phyloP scores from a whole-genome alignment of 1,140 invertebrate genomes.

The Papilio helenus region DNA sequence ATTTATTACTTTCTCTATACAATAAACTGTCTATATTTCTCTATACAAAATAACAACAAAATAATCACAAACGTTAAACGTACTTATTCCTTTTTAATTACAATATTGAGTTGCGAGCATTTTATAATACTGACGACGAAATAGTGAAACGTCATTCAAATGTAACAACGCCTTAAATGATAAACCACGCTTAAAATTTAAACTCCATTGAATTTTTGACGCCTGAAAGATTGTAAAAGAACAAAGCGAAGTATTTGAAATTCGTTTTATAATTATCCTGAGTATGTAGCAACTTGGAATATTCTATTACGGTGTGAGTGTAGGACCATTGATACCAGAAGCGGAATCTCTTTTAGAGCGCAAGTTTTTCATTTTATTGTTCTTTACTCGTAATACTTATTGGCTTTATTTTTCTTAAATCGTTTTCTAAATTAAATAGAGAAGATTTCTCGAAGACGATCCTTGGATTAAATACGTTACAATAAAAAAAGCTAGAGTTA shows the following conservation, averaged over 20 bases:
- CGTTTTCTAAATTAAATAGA: conserved; percentile 20
- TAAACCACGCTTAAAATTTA: no score
- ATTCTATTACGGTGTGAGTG: conserved; percentile 8
- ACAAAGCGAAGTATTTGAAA: no score
- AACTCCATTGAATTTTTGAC: no score
- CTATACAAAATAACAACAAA: no score
- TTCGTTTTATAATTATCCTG: no score
- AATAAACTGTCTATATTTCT: no score
- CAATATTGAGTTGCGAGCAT: not conserved
- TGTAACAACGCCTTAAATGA: no score
- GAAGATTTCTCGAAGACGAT: conserved; percentile 12
- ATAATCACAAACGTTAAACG: not conserved
- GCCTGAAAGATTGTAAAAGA: no score
- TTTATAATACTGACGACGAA: not conserved
- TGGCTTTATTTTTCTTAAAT: conserved; percentile 32
- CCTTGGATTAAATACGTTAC: not conserved
- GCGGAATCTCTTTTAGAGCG: conserved; percentile 33
- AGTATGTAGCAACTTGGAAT: not conserved
- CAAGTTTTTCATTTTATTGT: conserved; percentile 30
- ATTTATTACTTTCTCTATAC: no score
- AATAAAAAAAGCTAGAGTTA: not conserved
- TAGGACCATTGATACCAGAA: conserved; percentile 13
- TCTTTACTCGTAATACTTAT: conserved; percentile 26
- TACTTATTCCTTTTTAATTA: not conserved
- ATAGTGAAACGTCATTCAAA: no score